phyloP scores from a whole-genome alignment of 2,113 vertebrate genomes.

The Actenoides hombroni region DNA sequence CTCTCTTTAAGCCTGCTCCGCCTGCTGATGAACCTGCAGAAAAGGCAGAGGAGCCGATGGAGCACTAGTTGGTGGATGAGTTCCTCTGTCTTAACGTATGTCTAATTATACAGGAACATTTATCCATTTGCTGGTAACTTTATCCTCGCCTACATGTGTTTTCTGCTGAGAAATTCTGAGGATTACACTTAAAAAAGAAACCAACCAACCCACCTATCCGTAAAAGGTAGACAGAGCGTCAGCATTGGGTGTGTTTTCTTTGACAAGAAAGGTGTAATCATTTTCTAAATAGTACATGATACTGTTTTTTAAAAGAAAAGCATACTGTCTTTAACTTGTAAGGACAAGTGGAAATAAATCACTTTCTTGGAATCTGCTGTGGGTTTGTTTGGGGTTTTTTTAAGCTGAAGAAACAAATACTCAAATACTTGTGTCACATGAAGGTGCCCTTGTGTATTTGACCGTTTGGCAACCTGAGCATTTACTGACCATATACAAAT shows the following conservation, averaged over 20 bases:
- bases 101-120: conserved; percentile 22
- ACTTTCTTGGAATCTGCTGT: conserved; percentile 38
- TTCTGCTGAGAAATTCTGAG: conserved; percentile 34
- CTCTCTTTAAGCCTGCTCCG: conserved; percentile 72
- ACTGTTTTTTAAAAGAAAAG: conserved; percentile 74
- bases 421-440: background rate
- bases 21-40: conserved; percentile 84
- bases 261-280: conserved; percentile 56
- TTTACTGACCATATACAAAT: background rate
- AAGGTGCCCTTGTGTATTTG: background rate
- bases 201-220: conserved; percentile 9
- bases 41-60: conserved; percentile 91
- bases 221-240: conserved; percentile 27
- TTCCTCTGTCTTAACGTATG: conserved; percentile 12
- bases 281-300: conserved; percentile 72
- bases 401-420: background rate
- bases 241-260: conserved; percentile 54
- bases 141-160: conserved; percentile 40
- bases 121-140: conserved; percentile 50
- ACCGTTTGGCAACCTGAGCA: background rate
- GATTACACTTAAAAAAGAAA: conserved; percentile 46
- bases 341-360: conserved; percentile 76
- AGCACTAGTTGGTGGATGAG: conserved; percentile 80
- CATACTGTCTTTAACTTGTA: conserved; percentile 69
- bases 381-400: background rate